Base-by-base conservation (phyloP, 1,140 invertebrate species). In the Drosophila santomea region DNA sequence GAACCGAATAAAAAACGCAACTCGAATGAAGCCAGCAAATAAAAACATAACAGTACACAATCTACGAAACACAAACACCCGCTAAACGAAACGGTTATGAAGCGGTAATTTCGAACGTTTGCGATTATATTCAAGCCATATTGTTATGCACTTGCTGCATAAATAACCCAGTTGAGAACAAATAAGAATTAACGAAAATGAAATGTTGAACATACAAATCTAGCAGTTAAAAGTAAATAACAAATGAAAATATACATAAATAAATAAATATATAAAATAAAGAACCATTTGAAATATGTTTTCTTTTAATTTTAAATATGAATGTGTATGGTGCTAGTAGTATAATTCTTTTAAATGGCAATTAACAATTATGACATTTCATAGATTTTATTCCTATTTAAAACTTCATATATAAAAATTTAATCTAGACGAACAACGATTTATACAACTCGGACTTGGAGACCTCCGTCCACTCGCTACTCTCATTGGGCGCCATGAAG, bases 401-500 rank as follows among this genome's bases (percentile, higher is more conserved):
- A 51, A 51, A 35, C 8, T 51, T 51, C 48, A 51, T 51, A 35
- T 15, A 35, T 7, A 12, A 48, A 36, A 17, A 48, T 15, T 36
- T 38, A 28, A 11, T 38, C 94, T 95, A 91, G n/a, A 96, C 96
- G 93, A 98, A 98, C 44, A 98, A 92, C 0, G 97, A 98, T 91
- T 93, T 95, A 79, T 95, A 97, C 17, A 98, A 92, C 92, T 98
- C 97, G 91, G 95, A 95, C 88, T 96, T 96, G 4, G 96, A 96
- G 61, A 95, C 95, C 63, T 97, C 96, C 10, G 95, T 95, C 96
- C 96, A 97, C n/a, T 94, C 93, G 56, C 93, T 92, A 4, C 93
- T 93, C 54, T 95, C 95, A 56, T 96, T 93, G 0, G 97, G 96
- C 3, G 97, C 97, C 97, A 98, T 98, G 86, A 97, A 99, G 93